Evolutionary conservation across 2,113 vertebrate species (phyloP), one percentile per base, ranked within the genome.

Genomic region (Gadus chalcogrammus): DNA sequence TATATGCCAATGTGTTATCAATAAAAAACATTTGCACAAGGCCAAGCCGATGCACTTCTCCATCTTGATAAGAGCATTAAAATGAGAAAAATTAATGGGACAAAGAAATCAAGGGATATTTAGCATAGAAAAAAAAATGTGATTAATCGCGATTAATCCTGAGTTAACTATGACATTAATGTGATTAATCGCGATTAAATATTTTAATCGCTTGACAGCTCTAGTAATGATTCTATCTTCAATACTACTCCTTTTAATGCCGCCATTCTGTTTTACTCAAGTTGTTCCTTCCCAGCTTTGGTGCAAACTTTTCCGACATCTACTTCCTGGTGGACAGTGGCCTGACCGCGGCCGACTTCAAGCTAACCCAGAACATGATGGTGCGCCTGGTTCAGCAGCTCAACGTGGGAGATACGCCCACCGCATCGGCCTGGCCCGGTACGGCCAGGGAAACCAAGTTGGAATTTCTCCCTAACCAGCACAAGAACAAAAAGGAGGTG

Each of bases 251-350:
- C 42, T 73, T n/a, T 27, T 62, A 1, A 73, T 20, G 60, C 5
- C 61, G 18, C 15, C 18, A 52, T 60, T 48, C 8, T 48, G 7
- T 48, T 48, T 48, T 9, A 9, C 12, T 13, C 9, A 3, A 42
- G 7, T 48, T 48, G 4, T 48, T 48, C 9, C 7, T 11, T 48
- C 38, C 79, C 84, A 87, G 92, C 89, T 2, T 84, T 91, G 72
- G 65, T 71, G 11, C 86, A 91, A 73, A 12, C 48, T 93, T 90
- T 84, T 85, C 87, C 22, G 94, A 96, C 61, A 83, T 97, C 20
- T 85, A 95, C 79, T 93, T 96, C 81, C 88, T 96, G 59, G 70
- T 94, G 12, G 93, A 95, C 71, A 88, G 91, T 1, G 88, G 90
- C 6, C 17, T 89, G 4, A 62, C 58, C 3, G 15, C 59, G 35